Evolutionary conservation across 2,888 invertebrate genomes (phyloP).

Genomic region (Unio pictorum): DNA sequence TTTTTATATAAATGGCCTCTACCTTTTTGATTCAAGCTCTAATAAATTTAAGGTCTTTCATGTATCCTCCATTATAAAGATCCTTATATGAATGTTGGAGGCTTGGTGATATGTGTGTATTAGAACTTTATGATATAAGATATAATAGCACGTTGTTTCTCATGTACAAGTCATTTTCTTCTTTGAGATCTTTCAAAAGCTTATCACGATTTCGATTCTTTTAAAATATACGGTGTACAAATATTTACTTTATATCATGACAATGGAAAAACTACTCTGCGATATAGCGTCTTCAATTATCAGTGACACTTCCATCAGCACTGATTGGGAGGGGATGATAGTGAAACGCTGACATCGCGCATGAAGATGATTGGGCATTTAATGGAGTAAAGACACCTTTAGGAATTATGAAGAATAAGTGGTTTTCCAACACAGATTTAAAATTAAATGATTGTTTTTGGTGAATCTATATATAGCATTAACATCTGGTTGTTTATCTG

Average conservation of each 20-base stretch:
- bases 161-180: constrained; percentile 4
- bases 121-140: too few species aligned
- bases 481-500: constrained; percentile 19
- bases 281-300: constrained; percentile 22
- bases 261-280: constrained; percentile 14
- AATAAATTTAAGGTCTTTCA: too few species aligned
- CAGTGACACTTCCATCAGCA: constrained; percentile 12
- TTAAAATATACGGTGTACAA: constrained; percentile 13
- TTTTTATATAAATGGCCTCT: too few species aligned
- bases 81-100: too few species aligned
- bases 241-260: constrained; percentile 2
- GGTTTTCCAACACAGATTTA: not conserved
- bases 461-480: constrained; percentile 20
- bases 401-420: constrained; percentile 6
- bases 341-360: constrained; percentile 7
- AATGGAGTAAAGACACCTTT: constrained; percentile 11
- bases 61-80: too few species aligned
- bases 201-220: constrained; percentile 15
- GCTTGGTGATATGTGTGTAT: too few species aligned
- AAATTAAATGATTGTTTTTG: constrained; percentile 11
- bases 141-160: not conserved
- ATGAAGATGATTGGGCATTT: constrained; percentile 18
- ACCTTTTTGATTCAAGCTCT: too few species aligned
- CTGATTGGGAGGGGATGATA: constrained; percentile 11
- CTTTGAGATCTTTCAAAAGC: constrained; percentile 2